phyloP scores from a whole-genome alignment of 2,797 vertebrate species.

The Eurystomus glaucurus region DNA sequence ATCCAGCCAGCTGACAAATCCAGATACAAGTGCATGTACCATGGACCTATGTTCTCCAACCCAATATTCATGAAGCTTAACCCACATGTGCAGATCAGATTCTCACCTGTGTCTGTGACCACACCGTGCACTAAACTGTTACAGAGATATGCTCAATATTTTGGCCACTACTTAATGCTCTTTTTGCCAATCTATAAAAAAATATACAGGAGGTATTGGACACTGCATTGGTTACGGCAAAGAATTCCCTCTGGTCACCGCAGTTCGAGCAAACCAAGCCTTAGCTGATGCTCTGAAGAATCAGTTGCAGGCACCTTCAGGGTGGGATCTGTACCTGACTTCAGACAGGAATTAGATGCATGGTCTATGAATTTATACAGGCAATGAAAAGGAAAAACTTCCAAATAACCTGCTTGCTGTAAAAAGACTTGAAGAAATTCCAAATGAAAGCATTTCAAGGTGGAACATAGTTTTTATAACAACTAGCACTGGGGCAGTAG shows the following conservation, averaged over 20 bases:
- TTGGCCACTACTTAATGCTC: background rate
- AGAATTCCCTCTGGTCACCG: background rate
- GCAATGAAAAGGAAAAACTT: constrained; percentile 25
- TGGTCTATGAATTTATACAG: constrained; percentile 31
- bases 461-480: constrained; percentile 31
- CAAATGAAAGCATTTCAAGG: constrained; percentile 30
- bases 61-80: background rate
- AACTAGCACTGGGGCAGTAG: background rate
- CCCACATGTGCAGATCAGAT: background rate
- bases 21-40: fast-evolving
- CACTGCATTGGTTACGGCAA: background rate
- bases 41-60: background rate
- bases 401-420: background rate
- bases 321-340: background rate
- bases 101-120: background rate
- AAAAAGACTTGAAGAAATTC: constrained; percentile 26
- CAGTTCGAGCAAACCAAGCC: background rate
- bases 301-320: background rate
- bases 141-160: background rate
- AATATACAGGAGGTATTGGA: background rate
- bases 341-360: constrained; percentile 12
- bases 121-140: background rate
- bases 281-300: background rate
- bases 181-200: background rate
- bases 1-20: background rate